A percentile compares a stretch with the other conserved stretches of the same genome.
Evolutionary conservation across 2,797 vertebrate genomes (phyloP).

Genomic region (Moxostoma hubbsi): DNA sequence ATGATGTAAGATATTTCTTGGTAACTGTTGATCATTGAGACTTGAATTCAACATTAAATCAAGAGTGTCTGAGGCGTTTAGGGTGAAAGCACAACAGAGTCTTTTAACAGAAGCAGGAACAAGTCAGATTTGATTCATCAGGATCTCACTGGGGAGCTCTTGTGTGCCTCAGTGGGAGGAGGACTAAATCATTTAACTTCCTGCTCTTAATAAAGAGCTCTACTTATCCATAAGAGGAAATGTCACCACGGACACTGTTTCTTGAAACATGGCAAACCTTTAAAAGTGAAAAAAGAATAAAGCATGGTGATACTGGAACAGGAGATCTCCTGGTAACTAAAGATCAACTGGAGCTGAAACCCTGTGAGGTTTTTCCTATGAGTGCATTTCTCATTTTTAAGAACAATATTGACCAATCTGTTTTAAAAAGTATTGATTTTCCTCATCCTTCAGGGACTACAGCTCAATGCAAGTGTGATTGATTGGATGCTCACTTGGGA

Average conservation of each 20-base stretch:
- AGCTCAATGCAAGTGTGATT: constrained; percentile 45
- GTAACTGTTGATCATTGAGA: not conserved
- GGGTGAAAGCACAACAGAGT: not conserved
- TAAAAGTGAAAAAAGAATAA: constrained; percentile 3
- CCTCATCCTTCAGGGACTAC: constrained; percentile 15
- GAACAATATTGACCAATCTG: not conserved
- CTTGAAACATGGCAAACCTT: not conserved
- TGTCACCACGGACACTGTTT: not conserved
- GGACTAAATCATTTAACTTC: constrained; percentile 8
- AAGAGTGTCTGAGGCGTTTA: not conserved
- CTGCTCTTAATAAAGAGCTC: not conserved
- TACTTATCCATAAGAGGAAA: constrained; percentile 18
- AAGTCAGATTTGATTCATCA: constrained; percentile 20
- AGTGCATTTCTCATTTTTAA: not conserved
- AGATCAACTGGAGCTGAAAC: not conserved
- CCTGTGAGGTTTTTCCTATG: not conserved
- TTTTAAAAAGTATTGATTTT: constrained; percentile 47
- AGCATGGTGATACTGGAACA: not conserved
- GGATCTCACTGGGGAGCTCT: not conserved
- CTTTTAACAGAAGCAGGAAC: constrained; percentile 1
- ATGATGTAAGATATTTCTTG: not conserved
- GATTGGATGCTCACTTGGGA: constrained; percentile 19
- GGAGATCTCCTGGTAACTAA: not conserved
- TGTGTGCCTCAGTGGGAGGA: not conserved
- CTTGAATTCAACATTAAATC: not conserved